Percentiles rank a stretch among this genome's conserved stretches.
These are phyloP conservation scores for Mico argentatus DNA, from an alignment of 2,797 vertebrate genomes.

Conservation along the genomic window DNA sequence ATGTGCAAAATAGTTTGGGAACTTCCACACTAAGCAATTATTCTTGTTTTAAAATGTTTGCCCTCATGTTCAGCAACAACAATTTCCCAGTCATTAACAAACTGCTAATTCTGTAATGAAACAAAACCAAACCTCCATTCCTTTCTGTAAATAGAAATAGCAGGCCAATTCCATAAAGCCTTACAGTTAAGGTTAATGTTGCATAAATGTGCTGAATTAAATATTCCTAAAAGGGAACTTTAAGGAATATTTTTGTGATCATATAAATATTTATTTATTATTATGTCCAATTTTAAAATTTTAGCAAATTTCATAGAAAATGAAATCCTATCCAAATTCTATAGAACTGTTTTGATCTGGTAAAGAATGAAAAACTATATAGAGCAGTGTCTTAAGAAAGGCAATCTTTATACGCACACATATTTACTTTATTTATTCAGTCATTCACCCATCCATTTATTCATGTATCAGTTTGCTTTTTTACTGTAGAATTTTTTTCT, in stretches of 20 bases:
- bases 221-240: slow-evolving; percentile 45
- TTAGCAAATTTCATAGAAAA: slow-evolving; percentile 36
- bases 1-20: neutral
- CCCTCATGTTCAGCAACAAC: neutral
- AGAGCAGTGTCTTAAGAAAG: neutral
- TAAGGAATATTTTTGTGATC: neutral
- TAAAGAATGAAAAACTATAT: neutral
- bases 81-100: slow-evolving; percentile 29
- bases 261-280: slow-evolving; percentile 3
- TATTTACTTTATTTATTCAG: neutral
- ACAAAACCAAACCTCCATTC: slow-evolving; percentile 37
- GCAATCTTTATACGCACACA: neutral
- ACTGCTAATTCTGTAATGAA: slow-evolving; percentile 60
- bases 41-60: slow-evolving; percentile 54
- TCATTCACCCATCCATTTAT: neutral
- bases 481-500: no score
- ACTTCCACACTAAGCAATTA: neutral
- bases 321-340: neutral
- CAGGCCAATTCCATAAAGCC: slow-evolving; percentile 10
- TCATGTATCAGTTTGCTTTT: no score
- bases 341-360: neutral
- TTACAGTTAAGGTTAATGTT: slow-evolving; percentile 51
- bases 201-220: slow-evolving; percentile 16
- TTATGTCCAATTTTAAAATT: slow-evolving; percentile 19
- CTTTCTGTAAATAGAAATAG: slow-evolving; percentile 54